A percentile compares a stretch with the other conserved stretches of the same genome.
phyloP scores from a whole-genome alignment of 2,888 invertebrate genomes.

The Electrophaes corylata region DNA sequence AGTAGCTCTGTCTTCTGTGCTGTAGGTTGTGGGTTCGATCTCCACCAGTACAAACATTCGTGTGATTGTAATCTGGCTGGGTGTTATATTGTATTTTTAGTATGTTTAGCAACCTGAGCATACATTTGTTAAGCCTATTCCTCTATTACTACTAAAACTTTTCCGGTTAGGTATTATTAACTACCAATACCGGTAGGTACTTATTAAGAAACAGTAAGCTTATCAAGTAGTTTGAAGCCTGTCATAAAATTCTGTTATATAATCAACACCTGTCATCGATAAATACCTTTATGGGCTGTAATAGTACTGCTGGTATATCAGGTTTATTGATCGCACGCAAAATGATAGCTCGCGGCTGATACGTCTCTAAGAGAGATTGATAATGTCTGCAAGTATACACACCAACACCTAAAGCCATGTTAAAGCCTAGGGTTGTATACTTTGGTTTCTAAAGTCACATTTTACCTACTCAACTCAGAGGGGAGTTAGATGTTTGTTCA shows the following conservation, averaged over 20 bases:
- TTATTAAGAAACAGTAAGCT: background rate
- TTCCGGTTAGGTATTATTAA: no score
- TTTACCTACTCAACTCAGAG: background rate
- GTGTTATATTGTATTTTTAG: no score
- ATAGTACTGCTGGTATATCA: conserved; percentile 11
- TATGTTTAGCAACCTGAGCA: no score
- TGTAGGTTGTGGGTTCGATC: no score
- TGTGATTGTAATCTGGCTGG: no score
- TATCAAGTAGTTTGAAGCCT: background rate
- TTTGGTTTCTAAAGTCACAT: background rate
- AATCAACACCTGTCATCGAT: conserved; percentile 5
- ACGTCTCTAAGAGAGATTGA: conserved; percentile 18
- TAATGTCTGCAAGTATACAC: conserved; percentile 4
- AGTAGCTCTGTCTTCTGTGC: no score
- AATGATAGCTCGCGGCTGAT: conserved; percentile 19
- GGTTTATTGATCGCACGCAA: conserved; percentile 16
- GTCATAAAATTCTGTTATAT: conserved; percentile 5
- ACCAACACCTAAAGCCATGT: background rate
- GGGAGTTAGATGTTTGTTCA: no score
- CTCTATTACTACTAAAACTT: no score
- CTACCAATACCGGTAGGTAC: no score
- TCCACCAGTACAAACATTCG: no score
- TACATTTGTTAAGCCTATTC: no score
- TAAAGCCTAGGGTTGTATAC: background rate
- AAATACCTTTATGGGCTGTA: conserved; percentile 4